phyloP scores from a whole-genome alignment of 1,140 invertebrate genomes.

The Vanessa atalanta region DNA sequence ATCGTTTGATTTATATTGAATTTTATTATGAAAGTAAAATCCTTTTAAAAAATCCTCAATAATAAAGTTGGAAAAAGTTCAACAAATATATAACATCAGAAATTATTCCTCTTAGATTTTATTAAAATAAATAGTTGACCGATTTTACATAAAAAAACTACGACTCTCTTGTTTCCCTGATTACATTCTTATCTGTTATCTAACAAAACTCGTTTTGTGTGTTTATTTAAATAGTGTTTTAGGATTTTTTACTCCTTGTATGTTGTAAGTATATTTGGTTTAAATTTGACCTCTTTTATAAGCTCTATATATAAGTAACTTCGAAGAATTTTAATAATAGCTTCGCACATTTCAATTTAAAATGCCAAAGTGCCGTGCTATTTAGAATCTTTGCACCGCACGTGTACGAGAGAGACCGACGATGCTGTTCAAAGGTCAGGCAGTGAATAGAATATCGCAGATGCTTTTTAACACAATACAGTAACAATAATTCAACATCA shows the following conservation, averaged over 20 bases:
- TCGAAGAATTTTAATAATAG: conserved; percentile 15
- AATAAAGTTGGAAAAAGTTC: no score
- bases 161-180: no score
- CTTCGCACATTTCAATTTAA: conserved; percentile 34
- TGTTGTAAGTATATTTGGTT: not conserved
- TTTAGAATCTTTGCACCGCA: conserved; percentile 50
- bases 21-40: no score
- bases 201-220: no score
- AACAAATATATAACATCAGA: no score
- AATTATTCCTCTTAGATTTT: no score
- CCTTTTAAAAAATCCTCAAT: no score
- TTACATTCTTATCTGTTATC: no score
- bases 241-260: no score
- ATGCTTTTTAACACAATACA: conserved; percentile 47
- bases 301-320: not conserved
- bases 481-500: conserved; percentile 41
- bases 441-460: conserved; percentile 47
- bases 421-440: conserved; percentile 46
- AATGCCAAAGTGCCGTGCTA: conserved; percentile 45
- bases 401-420: conserved; percentile 45
- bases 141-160: no score
- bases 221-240: no score
- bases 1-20: not conserved
- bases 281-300: not conserved
- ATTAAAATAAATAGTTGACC: no score